phyloP scores from a whole-genome alignment of 2,888 invertebrate species.

The Aporophyla nigra region DNA sequence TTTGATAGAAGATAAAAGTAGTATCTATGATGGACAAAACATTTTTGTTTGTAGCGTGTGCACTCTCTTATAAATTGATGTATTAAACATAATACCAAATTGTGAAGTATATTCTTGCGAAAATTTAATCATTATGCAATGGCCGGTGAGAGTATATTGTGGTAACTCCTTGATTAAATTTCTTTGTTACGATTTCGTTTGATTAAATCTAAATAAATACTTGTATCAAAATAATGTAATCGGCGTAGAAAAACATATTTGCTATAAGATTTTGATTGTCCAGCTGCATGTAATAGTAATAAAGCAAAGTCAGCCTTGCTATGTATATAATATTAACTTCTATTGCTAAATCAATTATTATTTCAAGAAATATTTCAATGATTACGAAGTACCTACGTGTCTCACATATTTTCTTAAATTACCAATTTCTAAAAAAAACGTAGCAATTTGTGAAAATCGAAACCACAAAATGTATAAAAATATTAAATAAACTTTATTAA shows the following conservation, averaged over 20 bases:
- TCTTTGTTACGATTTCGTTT: conserved; percentile 29
- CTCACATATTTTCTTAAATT: background rate
- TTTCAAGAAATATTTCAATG: background rate
- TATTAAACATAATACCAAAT: conserved; percentile 2
- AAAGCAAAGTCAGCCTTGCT: background rate
- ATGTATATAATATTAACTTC: background rate
- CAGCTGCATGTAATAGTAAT: background rate
- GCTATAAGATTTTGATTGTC: background rate
- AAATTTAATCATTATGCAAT: conserved; percentile 34
- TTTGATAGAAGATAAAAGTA: background rate
- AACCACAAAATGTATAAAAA: conserved; percentile 53
- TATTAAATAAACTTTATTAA: conserved; percentile 71
- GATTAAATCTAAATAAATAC: conserved; percentile 29
- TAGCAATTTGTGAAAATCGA: background rate
- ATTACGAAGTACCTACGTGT: background rate
- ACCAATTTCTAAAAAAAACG: background rate
- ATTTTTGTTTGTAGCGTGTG: background rate
- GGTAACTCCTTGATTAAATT: conserved; percentile 33
- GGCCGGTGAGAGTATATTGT: conserved; percentile 7
- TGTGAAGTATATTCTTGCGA: conserved; percentile 13
- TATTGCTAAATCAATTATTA: background rate
- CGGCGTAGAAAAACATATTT: background rate
- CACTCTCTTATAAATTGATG: conserved; percentile 6
- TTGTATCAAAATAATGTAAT: conserved; percentile 10
- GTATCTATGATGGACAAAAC: background rate